phyloP scores from a whole-genome alignment of 2,797 vertebrate genomes.

The Esox lucius region DNA sequence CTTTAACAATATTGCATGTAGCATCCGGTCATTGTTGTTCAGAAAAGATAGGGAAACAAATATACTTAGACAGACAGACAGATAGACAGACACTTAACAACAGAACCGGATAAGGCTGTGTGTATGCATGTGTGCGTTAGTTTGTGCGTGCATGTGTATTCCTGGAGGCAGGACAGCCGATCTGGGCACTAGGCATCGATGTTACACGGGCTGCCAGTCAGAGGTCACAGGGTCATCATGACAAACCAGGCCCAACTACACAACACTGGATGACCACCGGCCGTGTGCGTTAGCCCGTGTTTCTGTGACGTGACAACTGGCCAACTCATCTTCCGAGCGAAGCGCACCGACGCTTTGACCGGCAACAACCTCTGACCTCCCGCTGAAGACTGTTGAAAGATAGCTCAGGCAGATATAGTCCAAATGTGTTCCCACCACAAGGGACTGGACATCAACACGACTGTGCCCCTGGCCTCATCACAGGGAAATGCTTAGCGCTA shows the following conservation, averaged over 20 bases:
- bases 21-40: too few species aligned
- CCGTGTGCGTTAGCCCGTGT: too few species aligned
- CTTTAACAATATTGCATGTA: too few species aligned
- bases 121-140: not conserved
- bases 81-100: too few species aligned
- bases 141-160: not conserved
- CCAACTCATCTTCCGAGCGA: not conserved
- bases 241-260: too few species aligned
- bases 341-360: not conserved
- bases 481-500: not conserved
- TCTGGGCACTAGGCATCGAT: not conserved
- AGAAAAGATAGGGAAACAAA: too few species aligned
- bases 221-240: too few species aligned
- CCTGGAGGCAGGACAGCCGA: not conserved
- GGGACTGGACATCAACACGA: not conserved
- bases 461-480: not conserved
- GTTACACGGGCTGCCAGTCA: too few species aligned
- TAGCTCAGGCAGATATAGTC: not conserved
- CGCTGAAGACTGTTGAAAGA: not conserved
- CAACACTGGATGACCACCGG: not conserved
- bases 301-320: too few species aligned
- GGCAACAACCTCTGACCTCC: not conserved
- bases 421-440: slow-evolving; percentile 1
- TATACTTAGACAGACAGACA: too few species aligned
- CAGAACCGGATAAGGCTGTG: not conserved